phyloP scores from a whole-genome alignment of 92 coral and sea anemone species.

The Parazoanthus darwini region DNA sequence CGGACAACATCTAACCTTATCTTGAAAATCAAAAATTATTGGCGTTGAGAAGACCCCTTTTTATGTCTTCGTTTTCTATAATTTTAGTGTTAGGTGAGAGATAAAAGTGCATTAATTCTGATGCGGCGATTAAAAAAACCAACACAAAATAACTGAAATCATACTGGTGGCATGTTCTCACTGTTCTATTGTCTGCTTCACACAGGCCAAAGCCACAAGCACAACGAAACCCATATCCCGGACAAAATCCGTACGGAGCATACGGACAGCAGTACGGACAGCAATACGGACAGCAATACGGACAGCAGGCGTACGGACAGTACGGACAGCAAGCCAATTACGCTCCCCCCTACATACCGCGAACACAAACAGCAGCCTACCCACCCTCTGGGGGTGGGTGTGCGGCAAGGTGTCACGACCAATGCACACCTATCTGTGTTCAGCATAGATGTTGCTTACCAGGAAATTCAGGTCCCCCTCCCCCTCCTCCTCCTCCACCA shows the following conservation, averaged over 20 bases:
- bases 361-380: conserved; percentile 51
- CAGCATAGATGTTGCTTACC: conserved; percentile 81
- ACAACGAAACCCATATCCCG: conserved; percentile 1
- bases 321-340: conserved; percentile 18
- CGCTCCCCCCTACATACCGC: conserved; percentile 1
- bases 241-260: conserved; percentile 20
- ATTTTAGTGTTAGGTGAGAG: too few species aligned
- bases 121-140: too few species aligned
- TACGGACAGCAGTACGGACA: conserved; percentile 35
- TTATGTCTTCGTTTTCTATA: too few species aligned
- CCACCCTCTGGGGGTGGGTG: conserved; percentile 80
- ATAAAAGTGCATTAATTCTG: too few species aligned
- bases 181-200: background rate
- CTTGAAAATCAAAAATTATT: too few species aligned
- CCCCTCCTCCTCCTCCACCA: conserved; percentile 62
- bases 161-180: background rate
- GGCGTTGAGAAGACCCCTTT: too few species aligned
- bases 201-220: conserved; percentile 4
- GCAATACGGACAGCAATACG: conserved; percentile 34
- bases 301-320: background rate
- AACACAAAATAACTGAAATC: background rate
- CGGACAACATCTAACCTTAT: too few species aligned
- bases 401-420: conserved; percentile 54
- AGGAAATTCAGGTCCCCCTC: conserved; percentile 22
- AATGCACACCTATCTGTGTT: conserved; percentile 77